These are phyloP conservation scores for Hephaestus fuliginosus DNA, from an alignment of 2,797 vertebrate species.

Conservation along the genomic window DNA sequence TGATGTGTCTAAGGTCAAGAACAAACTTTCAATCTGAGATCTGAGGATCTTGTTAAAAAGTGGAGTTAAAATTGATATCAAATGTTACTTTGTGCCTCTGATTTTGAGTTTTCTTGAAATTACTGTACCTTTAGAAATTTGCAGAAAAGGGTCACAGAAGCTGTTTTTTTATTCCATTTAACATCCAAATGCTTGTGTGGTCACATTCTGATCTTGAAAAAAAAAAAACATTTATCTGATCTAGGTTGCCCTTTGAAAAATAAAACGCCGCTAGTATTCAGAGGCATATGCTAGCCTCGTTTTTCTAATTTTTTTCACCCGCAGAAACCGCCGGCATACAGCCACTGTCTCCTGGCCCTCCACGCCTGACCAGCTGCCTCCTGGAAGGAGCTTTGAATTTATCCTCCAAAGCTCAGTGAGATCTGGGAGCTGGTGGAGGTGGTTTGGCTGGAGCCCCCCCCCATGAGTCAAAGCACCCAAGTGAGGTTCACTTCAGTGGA, in stretches of 20 bases:
- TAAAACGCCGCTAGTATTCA: constrained; percentile 38
- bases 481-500: neutral
- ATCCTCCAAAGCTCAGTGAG: constrained; percentile 25
- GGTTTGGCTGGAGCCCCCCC: constrained; percentile 32
- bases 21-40: neutral
- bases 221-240: constrained; percentile 36
- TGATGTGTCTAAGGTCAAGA: neutral
- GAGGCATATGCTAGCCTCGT: constrained; percentile 43
- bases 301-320: constrained; percentile 55
- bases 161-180: constrained; percentile 24
- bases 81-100: constrained; percentile 7
- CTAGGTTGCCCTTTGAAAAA: constrained; percentile 50
- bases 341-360: constrained; percentile 25
- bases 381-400: constrained; percentile 22
- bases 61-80: neutral
- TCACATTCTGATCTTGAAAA: constrained; percentile 30
- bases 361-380: constrained; percentile 31
- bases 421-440: constrained; percentile 16
- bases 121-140: constrained; percentile 15
- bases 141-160: constrained; percentile 14
- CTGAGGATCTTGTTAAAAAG: neutral
- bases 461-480: constrained; percentile 31
- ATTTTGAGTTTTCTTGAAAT: constrained; percentile 12
- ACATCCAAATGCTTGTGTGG: neutral
- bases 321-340: constrained; percentile 16